A percentile compares a stretch with the other conserved stretches of the same genome.
These are phyloP conservation scores for Neogale vison DNA, from an alignment of 2,113 vertebrate species.

Conservation along the genomic window DNA sequence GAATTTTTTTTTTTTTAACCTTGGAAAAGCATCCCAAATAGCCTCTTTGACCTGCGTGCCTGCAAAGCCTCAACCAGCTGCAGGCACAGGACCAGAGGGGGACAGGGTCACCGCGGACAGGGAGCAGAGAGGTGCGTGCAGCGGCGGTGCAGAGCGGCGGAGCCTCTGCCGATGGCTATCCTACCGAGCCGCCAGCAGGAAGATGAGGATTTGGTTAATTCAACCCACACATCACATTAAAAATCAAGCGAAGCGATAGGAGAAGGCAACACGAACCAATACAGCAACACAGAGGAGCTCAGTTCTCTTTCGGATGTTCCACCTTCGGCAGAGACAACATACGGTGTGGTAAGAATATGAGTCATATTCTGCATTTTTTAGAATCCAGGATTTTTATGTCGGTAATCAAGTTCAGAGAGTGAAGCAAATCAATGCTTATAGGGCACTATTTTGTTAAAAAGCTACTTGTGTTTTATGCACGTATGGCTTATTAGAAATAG, in stretches of 20 bases:
- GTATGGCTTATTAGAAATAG: background rate
- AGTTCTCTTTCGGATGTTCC: background rate
- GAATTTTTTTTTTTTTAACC: background rate
- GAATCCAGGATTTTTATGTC: background rate
- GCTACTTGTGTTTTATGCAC: background rate
- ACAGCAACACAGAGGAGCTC: background rate
- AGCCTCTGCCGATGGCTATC: background rate
- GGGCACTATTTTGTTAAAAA: background rate
- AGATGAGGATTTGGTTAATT: background rate
- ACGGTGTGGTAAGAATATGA: background rate
- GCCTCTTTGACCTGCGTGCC: background rate
- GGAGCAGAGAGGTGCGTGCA: fast-evolving
- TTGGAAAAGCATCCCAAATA: background rate
- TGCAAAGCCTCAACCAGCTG: background rate
- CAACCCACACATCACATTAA: background rate
- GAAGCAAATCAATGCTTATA: background rate
- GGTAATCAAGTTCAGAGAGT: background rate
- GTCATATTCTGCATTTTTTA: background rate
- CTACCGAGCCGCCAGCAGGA: background rate
- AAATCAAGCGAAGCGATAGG: background rate
- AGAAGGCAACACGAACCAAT: background rate
- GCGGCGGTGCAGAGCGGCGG: background rate
- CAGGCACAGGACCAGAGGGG: background rate
- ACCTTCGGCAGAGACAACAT: background rate
- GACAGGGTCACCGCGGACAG: fast-evolving